Conservation (phyloP, 2,888 invertebrate species). For the Brachyptera putata region DNA sequence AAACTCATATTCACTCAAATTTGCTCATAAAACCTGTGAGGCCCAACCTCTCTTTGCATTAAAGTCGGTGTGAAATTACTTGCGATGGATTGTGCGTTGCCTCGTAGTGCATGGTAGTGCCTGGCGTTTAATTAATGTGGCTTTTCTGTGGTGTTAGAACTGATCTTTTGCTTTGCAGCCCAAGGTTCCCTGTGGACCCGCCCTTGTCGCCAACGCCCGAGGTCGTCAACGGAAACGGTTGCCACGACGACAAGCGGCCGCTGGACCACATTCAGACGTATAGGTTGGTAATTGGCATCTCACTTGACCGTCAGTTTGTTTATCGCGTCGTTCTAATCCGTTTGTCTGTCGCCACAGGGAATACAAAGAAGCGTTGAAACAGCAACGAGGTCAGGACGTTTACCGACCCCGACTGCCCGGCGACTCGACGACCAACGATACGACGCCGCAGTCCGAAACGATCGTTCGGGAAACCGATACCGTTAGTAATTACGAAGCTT, state of each 20-base stretch:
- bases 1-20: too few relatives aligned
- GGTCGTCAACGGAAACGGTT: conserved; percentile 54
- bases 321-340: background rate
- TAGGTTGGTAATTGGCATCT: conserved; percentile 52
- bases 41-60: too few relatives aligned
- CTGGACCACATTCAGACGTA: conserved; percentile 69
- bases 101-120: conserved; percentile 5
- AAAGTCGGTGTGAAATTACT: too few relatives aligned
- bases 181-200: conserved; percentile 26
- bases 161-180: conserved; percentile 32
- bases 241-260: conserved; percentile 58
- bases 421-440: conserved; percentile 1
- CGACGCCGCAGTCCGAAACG: background rate
- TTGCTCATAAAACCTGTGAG: too few relatives aligned
- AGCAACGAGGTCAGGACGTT: conserved; percentile 77
- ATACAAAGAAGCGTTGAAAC: conserved; percentile 84
- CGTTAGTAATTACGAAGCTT: conserved; percentile 36
- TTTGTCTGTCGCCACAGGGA: conserved; percentile 61
- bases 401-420: conserved; percentile 56
- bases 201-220: conserved; percentile 29
- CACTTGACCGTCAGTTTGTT: background rate
- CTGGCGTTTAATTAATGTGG: conserved; percentile 7
- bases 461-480: conserved; percentile 10
- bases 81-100: too few relatives aligned
- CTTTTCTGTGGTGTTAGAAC: conserved; percentile 17